Base-by-base conservation (phyloP, 2,113 vertebrate genomes). In the Sinocyclocheilus rhinocerous region DNA sequence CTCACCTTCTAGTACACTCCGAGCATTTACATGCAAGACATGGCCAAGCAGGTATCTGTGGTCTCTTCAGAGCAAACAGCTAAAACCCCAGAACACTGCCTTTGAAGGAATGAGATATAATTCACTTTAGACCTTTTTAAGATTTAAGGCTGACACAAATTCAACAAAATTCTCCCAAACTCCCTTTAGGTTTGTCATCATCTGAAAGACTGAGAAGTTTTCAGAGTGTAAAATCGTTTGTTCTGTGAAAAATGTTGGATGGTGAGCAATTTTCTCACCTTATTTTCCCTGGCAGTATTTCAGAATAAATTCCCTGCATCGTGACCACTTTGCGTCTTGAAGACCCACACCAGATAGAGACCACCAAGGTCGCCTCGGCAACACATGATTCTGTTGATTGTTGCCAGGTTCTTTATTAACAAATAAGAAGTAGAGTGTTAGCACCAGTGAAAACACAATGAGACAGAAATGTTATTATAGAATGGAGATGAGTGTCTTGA, bases 301-400 rank as follows among this genome's bases (percentile, higher is more conserved):
- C 11, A 7, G 57, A 81, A 59, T 11, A 29, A 50, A 82, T 52
- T 50, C 45, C 15, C 29, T 55, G 29, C 29, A 57, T 57, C 18
- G 26, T 83, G 61, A 69, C n/a, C 42, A 82, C 80, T 82, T 70
- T 26, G 48, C 42, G 52, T 6, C 55, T 26, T 36, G 61, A 72
- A 84, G 73, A 78, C 72, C 67, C 65, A 39, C 52, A 65, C 20
- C 72, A 77, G 45, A 76, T 6, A 33, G 20, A 20, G 48, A 65
- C 79, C 33, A 36, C 73, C 67, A 76, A 85, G 61, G 87, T 88
- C 80, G 1, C 69, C 72, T 75, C 22, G 61, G 84, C 87, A 88
- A 88, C 84, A 22, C n/a, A 48, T 26, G 61, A 69, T 79, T 80
- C 22, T 42, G 63, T 26, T 57, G 63, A 20, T 36, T 78, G 61